A percentile compares a stretch with the other conserved stretches of the same genome.
Conservation (phyloP, 1,140 invertebrate genomes). For the Penaeus vannamei region DNA sequence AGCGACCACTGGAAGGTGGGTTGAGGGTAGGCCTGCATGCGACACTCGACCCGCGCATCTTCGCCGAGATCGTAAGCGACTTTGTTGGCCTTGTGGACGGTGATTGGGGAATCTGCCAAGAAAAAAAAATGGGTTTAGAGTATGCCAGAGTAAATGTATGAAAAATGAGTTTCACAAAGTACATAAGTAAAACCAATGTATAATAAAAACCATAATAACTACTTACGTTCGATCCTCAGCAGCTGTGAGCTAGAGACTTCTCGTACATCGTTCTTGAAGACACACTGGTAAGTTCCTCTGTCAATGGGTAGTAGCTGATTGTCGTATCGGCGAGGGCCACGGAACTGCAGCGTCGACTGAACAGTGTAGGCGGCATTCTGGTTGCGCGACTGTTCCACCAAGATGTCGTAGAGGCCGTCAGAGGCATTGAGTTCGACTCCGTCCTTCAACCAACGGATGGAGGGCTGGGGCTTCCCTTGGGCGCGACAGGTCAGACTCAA, state of each 20-base stretch:
- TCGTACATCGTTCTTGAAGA: slow-evolving; percentile 91
- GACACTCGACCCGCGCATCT: slow-evolving; percentile 87
- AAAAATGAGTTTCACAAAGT: background rate
- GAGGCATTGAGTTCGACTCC: slow-evolving; percentile 77
- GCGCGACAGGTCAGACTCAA: slow-evolving; percentile 87
- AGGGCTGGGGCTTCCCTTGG: slow-evolving; percentile 88
- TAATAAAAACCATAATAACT: background rate
- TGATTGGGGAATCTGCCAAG: slow-evolving; percentile 84
- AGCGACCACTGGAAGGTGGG: slow-evolving; percentile 94
- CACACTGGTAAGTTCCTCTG: slow-evolving; percentile 88
- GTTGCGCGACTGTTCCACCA: slow-evolving; percentile 82
- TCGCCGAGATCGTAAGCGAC: slow-evolving; percentile 89
- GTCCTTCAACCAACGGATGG: slow-evolving; percentile 89
- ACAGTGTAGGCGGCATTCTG: slow-evolving; percentile 83
- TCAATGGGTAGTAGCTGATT: slow-evolving; percentile 87
- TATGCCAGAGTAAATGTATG: background rate
- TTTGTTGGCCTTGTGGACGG: slow-evolving; percentile 87
- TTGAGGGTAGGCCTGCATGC: slow-evolving; percentile 91
- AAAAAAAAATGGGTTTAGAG: slow-evolving; percentile 52
- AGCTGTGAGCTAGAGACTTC: slow-evolving; percentile 89
- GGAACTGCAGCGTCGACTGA: slow-evolving; percentile 86
- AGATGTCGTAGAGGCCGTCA: slow-evolving; percentile 79
- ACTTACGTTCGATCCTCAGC: slow-evolving; percentile 89
- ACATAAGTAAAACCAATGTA: background rate
- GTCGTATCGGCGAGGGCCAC: slow-evolving; percentile 80